A percentile compares a stretch with the other conserved stretches of the same genome.
phyloP scores from a whole-genome alignment of 1,140 invertebrate species.

The Gonioctena quinquepunctata region DNA sequence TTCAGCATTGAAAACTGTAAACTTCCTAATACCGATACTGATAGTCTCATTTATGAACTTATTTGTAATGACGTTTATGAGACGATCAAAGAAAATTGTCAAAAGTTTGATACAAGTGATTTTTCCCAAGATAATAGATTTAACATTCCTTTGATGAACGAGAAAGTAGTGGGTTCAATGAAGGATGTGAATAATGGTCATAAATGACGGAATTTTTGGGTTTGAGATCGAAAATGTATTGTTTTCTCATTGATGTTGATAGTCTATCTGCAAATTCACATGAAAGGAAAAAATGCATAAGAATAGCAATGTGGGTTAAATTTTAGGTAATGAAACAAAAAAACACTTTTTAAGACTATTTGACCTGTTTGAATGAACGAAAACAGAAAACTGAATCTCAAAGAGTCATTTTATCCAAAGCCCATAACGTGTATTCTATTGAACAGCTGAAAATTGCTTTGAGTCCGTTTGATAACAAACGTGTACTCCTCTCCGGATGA shows the following conservation, averaged over 20 bases:
- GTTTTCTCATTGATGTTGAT: too few species aligned
- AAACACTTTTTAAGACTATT: conserved; percentile 38
- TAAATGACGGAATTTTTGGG: conserved; percentile 35
- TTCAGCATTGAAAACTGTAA: conserved; percentile 31
- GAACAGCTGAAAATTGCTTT: too few species aligned
- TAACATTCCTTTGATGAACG: conserved; percentile 49
- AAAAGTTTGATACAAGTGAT: conserved; percentile 45
- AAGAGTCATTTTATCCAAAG: conserved; percentile 16
- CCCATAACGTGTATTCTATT: conserved; percentile 35
- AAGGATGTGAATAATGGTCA: conserved; percentile 51
- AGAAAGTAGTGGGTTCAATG: conserved; percentile 58
- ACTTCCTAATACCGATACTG: conserved; percentile 54
- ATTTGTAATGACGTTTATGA: conserved; percentile 42
- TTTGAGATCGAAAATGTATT: conserved; percentile 55
- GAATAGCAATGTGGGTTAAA: conserved; percentile 33
- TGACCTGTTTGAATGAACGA: conserved; percentile 26
- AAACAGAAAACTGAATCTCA: conserved; percentile 12
- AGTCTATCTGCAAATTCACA: too few species aligned
- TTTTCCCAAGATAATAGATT: conserved; percentile 39
- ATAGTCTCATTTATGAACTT: conserved; percentile 53
- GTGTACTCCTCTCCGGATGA: too few species aligned
- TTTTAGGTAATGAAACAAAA: conserved; percentile 30
- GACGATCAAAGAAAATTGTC: conserved; percentile 31
- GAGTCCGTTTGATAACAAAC: too few species aligned
- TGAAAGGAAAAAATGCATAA: conserved; percentile 8